Base-by-base conservation (phyloP, 1,140 invertebrate genomes). In the Aphelinus certus region DNA sequence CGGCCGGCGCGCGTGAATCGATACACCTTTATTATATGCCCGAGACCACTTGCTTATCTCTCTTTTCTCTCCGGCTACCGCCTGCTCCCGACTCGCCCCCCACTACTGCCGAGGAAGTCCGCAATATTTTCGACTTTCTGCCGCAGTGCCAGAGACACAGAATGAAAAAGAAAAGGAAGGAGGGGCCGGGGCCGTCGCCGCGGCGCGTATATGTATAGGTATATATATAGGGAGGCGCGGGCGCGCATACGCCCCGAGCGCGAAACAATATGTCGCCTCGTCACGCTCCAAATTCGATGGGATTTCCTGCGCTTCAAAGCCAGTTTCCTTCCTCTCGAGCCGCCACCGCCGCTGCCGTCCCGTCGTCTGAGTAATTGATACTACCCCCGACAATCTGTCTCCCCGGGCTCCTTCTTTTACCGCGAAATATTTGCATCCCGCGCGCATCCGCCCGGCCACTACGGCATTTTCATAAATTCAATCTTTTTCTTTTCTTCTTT, bases 1-100 rank as follows among this genome's bases (percentile, higher is more conserved):
- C 80, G 60, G 66, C 71, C 74, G 65, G n/a, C 67, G 7, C 71
- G 26, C 64, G 80, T 76, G 83, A 87, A 88, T 88, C 86, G 85
- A 87, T 88, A 87, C 83, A 86, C 84, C 84, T 87, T 87, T 87
- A 87, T 87, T 84, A 84, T 85, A 80, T 71, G 63, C 73, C 10
- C 81, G 74, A 81, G 83, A 26, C 26, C 82, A 84, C 84, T 87
- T 85, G 83, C 86, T 88, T 88, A 88, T 88, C 86, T 86, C 76
- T 71, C 61, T 5, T 76, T 51, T 62, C 76, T 78, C 80, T 70
- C 76, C 71, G 77, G 78, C 4, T 51, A 55, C 6, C 49, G 58
- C 26, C 53, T 51, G 10, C 48, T 6, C 2, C n/a, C 61, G 49
- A 10, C 9, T 5, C 9, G 46, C 46, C 4, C 70, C 63, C 64